Evolutionary conservation across 2,888 invertebrate genomes (phyloP).

Genomic region (Limnephilus rhombicus): DNA sequence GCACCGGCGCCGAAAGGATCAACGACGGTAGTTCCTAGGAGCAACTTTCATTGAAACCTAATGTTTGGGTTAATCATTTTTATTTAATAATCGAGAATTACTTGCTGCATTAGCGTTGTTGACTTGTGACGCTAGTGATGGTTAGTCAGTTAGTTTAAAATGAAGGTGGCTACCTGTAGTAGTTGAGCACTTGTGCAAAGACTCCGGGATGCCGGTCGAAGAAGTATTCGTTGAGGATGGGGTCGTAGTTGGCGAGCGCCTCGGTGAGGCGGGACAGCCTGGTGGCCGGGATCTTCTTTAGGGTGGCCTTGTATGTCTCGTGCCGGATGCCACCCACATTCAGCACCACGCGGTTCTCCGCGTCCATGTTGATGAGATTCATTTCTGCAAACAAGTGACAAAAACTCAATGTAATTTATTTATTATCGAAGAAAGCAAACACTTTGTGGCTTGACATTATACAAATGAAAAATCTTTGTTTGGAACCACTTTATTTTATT

Average conservation of each 20-base stretch:
- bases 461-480: too few relatives aligned
- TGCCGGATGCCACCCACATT: slow-evolving; percentile 99
- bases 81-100: too few relatives aligned
- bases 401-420: neutral
- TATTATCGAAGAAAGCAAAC: too few relatives aligned
- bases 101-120: too few relatives aligned
- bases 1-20: too few relatives aligned
- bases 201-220: slow-evolving; percentile 98
- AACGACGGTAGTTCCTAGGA: too few relatives aligned
- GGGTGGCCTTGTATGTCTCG: slow-evolving; percentile 96
- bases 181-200: slow-evolving; percentile 97
- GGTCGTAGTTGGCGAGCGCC: slow-evolving; percentile 99
- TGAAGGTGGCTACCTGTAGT: slow-evolving; percentile 84
- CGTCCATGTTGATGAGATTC: slow-evolving; percentile 96
- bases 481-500: too few relatives aligned
- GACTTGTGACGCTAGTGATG: too few relatives aligned
- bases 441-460: too few relatives aligned
- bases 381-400: slow-evolving; percentile 72
- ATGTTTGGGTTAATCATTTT: too few relatives aligned
- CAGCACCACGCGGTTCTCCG: slow-evolving; percentile 98
- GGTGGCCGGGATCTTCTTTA: slow-evolving; percentile 98
- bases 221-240: slow-evolving; percentile 99
- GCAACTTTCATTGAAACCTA: too few relatives aligned
- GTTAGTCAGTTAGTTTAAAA: too few relatives aligned
- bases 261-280: slow-evolving; percentile 95